A percentile compares a stretch with the other conserved stretches of the same genome.
Conservation (phyloP, 2,888 invertebrate species). For the Euplagia quadripunctaria region DNA sequence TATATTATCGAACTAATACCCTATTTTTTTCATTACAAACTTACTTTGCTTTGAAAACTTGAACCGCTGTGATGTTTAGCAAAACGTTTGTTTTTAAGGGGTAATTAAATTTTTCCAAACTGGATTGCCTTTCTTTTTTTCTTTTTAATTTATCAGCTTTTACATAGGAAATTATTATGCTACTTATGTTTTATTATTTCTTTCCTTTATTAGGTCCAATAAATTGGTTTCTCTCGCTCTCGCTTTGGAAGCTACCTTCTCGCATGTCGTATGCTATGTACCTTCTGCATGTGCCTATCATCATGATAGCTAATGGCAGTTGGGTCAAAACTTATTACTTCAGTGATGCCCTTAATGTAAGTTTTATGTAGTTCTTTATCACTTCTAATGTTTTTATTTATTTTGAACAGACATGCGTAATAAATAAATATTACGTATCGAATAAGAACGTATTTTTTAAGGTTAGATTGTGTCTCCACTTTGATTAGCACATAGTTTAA, state of each 20-base stretch:
- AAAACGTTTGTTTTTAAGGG: too few species aligned
- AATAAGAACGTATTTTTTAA: not conserved
- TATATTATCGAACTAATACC: too few species aligned
- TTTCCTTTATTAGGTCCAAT: slow-evolving; percentile 73
- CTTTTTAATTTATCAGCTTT: not conserved
- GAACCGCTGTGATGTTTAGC: too few species aligned
- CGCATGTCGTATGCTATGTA: slow-evolving; percentile 87
- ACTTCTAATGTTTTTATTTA: not conserved
- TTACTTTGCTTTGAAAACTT: too few species aligned
- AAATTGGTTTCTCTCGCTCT: slow-evolving; percentile 83
- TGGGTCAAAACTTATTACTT: slow-evolving; percentile 67
- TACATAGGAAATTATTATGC: too few species aligned
- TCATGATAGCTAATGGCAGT: slow-evolving; percentile 64
- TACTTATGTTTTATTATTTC: slow-evolving; percentile 1
- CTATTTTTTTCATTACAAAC: too few species aligned
- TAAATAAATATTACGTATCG: too few species aligned
- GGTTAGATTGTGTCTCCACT: not conserved
- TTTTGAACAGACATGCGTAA: not conserved
- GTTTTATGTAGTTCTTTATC: slow-evolving; percentile 32
- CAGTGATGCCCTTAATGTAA: slow-evolving; percentile 63
- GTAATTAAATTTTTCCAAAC: too few species aligned
- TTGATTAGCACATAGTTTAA: not conserved
- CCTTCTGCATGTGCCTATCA: slow-evolving; percentile 80
- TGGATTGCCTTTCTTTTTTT: not conserved
- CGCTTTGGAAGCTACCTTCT: slow-evolving; percentile 83